Base-by-base conservation (phyloP, 1,140 invertebrate genomes). In the Proales similis region DNA sequence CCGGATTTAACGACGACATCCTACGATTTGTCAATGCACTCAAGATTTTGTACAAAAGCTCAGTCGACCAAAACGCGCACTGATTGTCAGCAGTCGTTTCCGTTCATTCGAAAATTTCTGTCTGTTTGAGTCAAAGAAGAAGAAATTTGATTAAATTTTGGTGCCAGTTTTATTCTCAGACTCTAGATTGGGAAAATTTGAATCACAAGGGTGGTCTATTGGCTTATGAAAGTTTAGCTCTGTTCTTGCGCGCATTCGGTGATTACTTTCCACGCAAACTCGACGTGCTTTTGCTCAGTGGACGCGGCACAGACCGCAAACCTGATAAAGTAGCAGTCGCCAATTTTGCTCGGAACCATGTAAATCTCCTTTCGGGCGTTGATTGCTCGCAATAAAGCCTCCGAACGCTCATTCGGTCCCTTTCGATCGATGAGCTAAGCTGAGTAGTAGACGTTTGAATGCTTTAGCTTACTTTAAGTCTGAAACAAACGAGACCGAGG, bases 401-500 rank as follows among this genome's bases (percentile, higher is more conserved):
- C 83, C 0, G 86, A 92, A 0, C 82, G 66, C 26, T 76, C 76
- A 71, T 93, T 84, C 4, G 80, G 77, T 1, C 84, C 87, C 82
- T 85, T 62, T 36, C n/a, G 11, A 36, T 32, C 20, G 14, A 32
- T 24, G 7, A 48, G 17, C 17, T 17, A 53, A 11, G 33, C 46
- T 29, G 7, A 42, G 17, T n/a, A n/a, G n/a, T n/a, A n/a, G n/a
- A n/a, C n/a, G n/a, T n/a, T n/a, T n/a, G 29, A 47, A 4, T 63
- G 22, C 36, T 20, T 12, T 64, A 4, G 64, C 57, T 73, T 80
- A 92, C 90, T 82, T 89, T 88, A 32, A 82, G 65, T 67, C 79
- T 67, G 65, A 97, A 95, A 0, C 89, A 90, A 0, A 96, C 90
- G 74, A 96, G 81, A 2, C 87, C 88, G 49, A 96, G 78, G 70